phyloP scores from a whole-genome alignment of 1,140 invertebrate genomes.

The Diorhabda carinulata region DNA sequence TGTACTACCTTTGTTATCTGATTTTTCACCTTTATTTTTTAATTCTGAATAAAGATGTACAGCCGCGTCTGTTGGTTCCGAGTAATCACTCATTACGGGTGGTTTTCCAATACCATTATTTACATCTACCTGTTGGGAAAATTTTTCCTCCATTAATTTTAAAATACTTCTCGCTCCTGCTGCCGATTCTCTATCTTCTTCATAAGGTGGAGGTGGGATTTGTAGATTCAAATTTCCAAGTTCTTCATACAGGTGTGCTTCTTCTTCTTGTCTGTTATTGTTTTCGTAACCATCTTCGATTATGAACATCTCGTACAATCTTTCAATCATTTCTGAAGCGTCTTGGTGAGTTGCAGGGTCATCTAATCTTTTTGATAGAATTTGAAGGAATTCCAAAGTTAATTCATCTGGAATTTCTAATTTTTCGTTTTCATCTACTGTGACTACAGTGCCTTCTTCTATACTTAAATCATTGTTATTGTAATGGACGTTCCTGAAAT shows the following conservation, averaged over 20 bases:
- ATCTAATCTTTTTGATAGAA: constrained; percentile 63
- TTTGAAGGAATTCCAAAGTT: constrained; percentile 67
- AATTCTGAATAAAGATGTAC: constrained; percentile 71
- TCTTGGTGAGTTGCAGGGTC: constrained; percentile 70
- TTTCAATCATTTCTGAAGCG: constrained; percentile 72
- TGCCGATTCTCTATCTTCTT: constrained; percentile 43
- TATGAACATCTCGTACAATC: constrained; percentile 73
- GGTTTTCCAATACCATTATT: constrained; percentile 54
- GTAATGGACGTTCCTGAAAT: constrained; percentile 44
- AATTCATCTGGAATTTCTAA: constrained; percentile 70
- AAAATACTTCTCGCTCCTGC: constrained; percentile 38
- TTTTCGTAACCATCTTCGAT: constrained; percentile 67
- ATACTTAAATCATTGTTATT: constrained; percentile 34
- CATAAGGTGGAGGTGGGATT: constrained; percentile 36
- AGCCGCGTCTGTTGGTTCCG: constrained; percentile 64
- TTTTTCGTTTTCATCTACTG: constrained; percentile 50
- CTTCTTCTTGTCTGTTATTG: constrained; percentile 53
- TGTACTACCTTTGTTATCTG: constrained; percentile 29
- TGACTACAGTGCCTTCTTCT: constrained; percentile 47
- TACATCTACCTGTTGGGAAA: constrained; percentile 47
- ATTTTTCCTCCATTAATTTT: constrained; percentile 43
- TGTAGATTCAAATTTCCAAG: constrained; percentile 55
- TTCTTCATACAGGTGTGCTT: constrained; percentile 64
- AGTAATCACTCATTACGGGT: constrained; percentile 63
- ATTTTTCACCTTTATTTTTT: constrained; percentile 48